Percentiles rank a stretch among this genome's conserved stretches.
Evolutionary conservation across 2,113 vertebrate species (phyloP).

Genomic region (Alaudala cheleensis): DNA sequence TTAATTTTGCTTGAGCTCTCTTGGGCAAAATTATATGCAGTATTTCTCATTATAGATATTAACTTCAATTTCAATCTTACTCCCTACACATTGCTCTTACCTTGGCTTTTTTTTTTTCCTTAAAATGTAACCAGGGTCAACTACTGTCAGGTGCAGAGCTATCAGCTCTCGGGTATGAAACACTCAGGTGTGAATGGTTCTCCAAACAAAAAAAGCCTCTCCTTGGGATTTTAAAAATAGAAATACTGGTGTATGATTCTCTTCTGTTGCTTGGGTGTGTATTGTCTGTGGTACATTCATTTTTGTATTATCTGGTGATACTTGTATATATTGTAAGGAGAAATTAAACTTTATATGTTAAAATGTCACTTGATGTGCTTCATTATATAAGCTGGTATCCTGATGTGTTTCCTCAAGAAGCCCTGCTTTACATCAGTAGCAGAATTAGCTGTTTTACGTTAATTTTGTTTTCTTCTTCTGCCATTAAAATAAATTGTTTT

Average conservation of each 20-base stretch:
- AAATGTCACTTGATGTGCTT: constrained; percentile 25
- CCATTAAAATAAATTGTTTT: background rate
- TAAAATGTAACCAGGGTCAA: background rate
- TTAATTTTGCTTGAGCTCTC: background rate
- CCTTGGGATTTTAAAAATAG: background rate
- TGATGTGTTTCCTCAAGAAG: background rate
- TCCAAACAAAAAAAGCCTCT: background rate
- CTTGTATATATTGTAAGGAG: constrained; percentile 21
- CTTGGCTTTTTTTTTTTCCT: background rate
- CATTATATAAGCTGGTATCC: background rate
- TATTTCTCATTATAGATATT: background rate
- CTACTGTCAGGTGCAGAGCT: background rate
- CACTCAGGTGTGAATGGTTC: background rate
- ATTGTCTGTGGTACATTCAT: background rate
- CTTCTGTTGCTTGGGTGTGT: background rate
- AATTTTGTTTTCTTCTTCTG: background rate
- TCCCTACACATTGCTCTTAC: background rate
- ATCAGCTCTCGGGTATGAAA: background rate
- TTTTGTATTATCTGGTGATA: constrained; percentile 13
- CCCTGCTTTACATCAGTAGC: background rate
- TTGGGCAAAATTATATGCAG: background rate
- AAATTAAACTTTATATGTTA: constrained; percentile 18
- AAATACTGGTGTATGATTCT: background rate
- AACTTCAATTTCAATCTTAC: background rate
- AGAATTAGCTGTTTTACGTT: background rate